Conservation (phyloP, 1,140 invertebrate species). For the Drosophila novamexicana region DNA sequence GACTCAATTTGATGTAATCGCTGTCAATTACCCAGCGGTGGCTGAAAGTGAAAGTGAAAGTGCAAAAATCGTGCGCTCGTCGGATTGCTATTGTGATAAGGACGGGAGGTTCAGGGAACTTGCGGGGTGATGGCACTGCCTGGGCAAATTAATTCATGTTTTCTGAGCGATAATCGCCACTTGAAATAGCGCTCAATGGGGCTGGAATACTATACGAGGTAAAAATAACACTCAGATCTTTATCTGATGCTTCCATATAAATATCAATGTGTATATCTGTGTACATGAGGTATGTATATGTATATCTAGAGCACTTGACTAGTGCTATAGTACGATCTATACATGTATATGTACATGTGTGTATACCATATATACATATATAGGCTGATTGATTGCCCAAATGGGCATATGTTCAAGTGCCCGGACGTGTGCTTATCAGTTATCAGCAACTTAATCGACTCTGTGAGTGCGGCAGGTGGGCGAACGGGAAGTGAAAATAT, state of each 20-base stretch:
- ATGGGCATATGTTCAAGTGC: slow-evolving; percentile 46
- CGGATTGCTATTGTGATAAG: slow-evolving; percentile 25
- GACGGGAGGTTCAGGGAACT: neutral
- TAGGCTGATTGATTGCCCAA: slow-evolving; percentile 37
- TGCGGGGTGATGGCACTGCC: neutral
- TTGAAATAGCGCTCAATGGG: slow-evolving; percentile 19
- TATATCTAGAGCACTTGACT: slow-evolving; percentile 31
- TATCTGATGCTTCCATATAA: slow-evolving; percentile 9
- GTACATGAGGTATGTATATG: neutral
- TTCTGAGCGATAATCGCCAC: slow-evolving; percentile 13
- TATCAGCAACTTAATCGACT: slow-evolving; percentile 19
- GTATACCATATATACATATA: neutral
- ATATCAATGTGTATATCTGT: slow-evolving; percentile 3
- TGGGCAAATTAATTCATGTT: slow-evolving; percentile 14
- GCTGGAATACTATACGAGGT: neutral
- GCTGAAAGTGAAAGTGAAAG: slow-evolving; percentile 66
- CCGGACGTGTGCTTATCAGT: slow-evolving; percentile 44
- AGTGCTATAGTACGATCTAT: slow-evolving; percentile 23
- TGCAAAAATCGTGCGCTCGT: slow-evolving; percentile 41
- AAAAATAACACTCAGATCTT: slow-evolving; percentile 8
- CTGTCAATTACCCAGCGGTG: slow-evolving; percentile 25
- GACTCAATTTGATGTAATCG: slow-evolving; percentile 24
- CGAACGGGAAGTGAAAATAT: neutral
- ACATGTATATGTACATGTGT: neutral
- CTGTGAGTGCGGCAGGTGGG: neutral